Base-by-base conservation (phyloP, 2,888 invertebrate genomes). In the Sturmia bella region DNA sequence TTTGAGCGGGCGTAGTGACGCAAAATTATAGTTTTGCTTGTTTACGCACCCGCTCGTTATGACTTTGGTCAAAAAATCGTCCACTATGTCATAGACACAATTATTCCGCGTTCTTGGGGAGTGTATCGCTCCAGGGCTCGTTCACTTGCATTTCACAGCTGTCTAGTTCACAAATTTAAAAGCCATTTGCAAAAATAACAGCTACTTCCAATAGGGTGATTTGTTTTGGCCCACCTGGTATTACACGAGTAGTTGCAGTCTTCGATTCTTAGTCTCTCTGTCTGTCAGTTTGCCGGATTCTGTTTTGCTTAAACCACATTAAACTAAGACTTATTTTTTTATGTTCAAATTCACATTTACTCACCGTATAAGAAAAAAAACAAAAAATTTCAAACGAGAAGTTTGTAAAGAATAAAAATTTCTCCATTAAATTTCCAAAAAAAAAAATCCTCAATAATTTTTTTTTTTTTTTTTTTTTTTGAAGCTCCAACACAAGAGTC, bases 311-410 rank as follows among this genome's bases (percentile, higher is more conserved):
- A 39, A 48, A 45, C 56, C 17, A 32, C 45, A 57, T 48, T n/a
- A 59, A 59, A 1, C 43, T 19, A 54, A 19, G n/a, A 27, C 27
- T 45, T 45, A 24, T 27, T 27, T 27, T 27, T 27, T 4, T n/a
- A n/a, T n/a, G n/a, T n/a, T n/a, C n/a, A 64, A 41, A 27, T 39
- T 50, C 24, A 75, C 57, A 61, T 69, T 69, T 61, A 76, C 61
- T 76, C 68, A 76, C 19, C 57, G 19, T 19, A 57, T 50, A 54
- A 63, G 39, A 24, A 39, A 12, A 24, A 9, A 69, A 17, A 17
- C 41, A 32, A 13, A 32, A 32, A 59, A 61, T 52, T 76, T 61
- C 41, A 76, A 59, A 43, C 59, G 5, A 43, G 41, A 45, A 56
- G 66, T 66, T 66, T 52, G 45, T 56, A 48, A 17, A 39, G 1